These are phyloP conservation scores for Passer montanus DNA, from an alignment of 2,113 vertebrate species.

Conservation along the genomic window DNA sequence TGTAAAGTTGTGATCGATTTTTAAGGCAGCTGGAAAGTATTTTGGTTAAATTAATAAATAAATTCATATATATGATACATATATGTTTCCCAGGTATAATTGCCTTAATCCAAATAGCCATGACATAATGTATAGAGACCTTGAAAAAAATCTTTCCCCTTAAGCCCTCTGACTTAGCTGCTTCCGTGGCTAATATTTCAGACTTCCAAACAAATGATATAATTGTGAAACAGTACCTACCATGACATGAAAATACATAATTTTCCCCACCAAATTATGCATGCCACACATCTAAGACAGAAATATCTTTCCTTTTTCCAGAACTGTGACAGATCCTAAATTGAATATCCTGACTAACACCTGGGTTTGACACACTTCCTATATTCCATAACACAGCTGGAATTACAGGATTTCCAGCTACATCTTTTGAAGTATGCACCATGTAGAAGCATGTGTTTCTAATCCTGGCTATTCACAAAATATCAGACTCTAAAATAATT, in stretches of 20 bases:
- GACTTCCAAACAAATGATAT: neutral
- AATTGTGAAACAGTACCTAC: neutral
- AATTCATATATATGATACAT: neutral
- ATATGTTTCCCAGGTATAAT: neutral
- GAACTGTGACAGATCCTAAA: neutral
- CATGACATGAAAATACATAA: neutral
- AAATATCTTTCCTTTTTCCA: neutral
- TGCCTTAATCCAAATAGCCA: neutral
- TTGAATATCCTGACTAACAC: neutral
- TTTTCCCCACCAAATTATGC: neutral
- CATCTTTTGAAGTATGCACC: neutral
- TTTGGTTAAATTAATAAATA: neutral
- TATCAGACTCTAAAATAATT: neutral
- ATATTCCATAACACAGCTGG: neutral
- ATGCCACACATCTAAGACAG: neutral
- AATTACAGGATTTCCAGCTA: neutral
- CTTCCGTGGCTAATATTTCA: neutral
- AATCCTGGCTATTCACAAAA: neutral
- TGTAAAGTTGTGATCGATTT: neutral
- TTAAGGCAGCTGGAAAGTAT: neutral
- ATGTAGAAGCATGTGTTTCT: neutral
- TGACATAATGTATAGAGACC: neutral
- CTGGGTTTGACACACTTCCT: neutral
- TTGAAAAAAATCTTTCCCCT: neutral
- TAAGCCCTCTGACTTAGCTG: neutral